Conservation (phyloP, 2,888 invertebrate species). For the Euspilapteryx auroguttella region DNA sequence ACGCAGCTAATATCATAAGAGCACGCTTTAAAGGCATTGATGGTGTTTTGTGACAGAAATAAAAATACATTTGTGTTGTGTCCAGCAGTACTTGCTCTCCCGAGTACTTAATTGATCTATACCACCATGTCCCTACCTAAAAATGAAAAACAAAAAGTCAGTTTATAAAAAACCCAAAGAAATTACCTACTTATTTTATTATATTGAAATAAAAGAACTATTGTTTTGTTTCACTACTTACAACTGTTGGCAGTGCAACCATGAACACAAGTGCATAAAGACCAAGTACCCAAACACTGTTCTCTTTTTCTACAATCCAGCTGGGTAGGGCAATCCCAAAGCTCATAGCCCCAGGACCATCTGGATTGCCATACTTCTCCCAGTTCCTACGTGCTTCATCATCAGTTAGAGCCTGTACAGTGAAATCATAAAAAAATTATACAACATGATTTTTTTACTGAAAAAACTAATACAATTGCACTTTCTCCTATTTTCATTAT, state of each 20-base stretch:
- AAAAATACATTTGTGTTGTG: conserved; percentile 96
- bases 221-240: too few relatives aligned
- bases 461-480: too few relatives aligned
- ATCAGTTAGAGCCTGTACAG: conserved; percentile 85
- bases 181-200: too few relatives aligned
- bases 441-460: too few relatives aligned
- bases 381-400: conserved; percentile 96
- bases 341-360: conserved; percentile 98
- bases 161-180: too few relatives aligned
- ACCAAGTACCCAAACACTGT: conserved; percentile 96
- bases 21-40: conserved; percentile 94
- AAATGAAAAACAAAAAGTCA: too few relatives aligned
- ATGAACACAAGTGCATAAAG: conserved; percentile 96
- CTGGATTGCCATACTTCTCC: conserved; percentile 99
- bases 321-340: conserved; percentile 99
- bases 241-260: conserved; percentile 90
- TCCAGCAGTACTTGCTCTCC: conserved; percentile 95
- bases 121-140: conserved; percentile 98
- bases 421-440: too few relatives aligned
- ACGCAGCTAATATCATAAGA: conserved; percentile 95
- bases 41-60: conserved; percentile 94
- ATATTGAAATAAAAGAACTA: too few relatives aligned
- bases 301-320: conserved; percentile 99
- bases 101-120: conserved; percentile 94
- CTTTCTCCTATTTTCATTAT: too few relatives aligned